Evolutionary conservation across 2,797 vertebrate species (phyloP), one percentile per base, ranked within the genome.

Genomic region (Helostoma temminkii): DNA sequence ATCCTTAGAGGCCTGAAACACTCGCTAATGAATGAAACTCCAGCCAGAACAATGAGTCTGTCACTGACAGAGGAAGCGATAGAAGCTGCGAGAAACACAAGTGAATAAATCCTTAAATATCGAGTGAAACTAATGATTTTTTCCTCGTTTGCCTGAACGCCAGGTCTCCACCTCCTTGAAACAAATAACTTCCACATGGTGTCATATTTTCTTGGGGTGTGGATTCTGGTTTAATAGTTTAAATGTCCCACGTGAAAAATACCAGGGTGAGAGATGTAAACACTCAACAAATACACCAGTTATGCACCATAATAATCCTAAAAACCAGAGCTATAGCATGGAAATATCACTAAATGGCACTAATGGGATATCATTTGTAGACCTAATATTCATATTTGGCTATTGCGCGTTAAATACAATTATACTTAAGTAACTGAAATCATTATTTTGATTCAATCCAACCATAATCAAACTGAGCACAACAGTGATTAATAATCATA

Each of bases 181-280:
- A 66, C 34, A 65, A 74, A 68, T 59, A 73, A 56, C 47, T 68
- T 74, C 70, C 74, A 74, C 64, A 46, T 50, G 66, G 28, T 74
- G 76, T 76, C 73, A 60, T 85, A 37, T 71, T 71, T 78, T 66
- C 48, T 18, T 4, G 24, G 71, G 83, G 73, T 79, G 81, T 86
- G 80, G 83, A 65, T 66, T 60, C 26, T 30, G 45, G 18, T 1
- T 65, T n/a, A 82, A 75, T 36, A 46, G 52, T 57, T 71, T 14
- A 64, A 28, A 71, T 65, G 39, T 4, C n/a, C 10, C 28, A 30
- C 8, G 28, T 30, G 55, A 19, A 43, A 22, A 50, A 41, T 9
- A 61, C 47, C 22, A 45, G 37, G 55, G 46, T 49, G 58, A 67
- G 62, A 63, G 22, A 9, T 18, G 62, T 71, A 64, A 68, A 56